Evolutionary conservation across 2,113 vertebrate genomes (phyloP), one percentile per base, ranked within the genome.

Genomic region (Lates calcarifer): DNA sequence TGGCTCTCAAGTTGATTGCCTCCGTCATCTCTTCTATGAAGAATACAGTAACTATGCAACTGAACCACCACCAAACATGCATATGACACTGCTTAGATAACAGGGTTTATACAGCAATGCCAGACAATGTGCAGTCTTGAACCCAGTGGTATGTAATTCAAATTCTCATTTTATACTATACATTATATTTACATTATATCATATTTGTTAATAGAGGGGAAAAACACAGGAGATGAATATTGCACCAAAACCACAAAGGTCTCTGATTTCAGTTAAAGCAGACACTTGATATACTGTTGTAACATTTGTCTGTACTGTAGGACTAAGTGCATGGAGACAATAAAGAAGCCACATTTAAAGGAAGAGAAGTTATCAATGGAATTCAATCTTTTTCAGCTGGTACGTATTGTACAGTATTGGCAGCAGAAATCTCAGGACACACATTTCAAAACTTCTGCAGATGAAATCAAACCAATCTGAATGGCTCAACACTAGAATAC

Each of bases 11-110:
- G 61, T 26, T 75, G 58, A 86, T 74, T 17, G 22, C 2, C 58
- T 80, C 77, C 60, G 67, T 83, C 72, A 81, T 86, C 71, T 76
- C 51, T 26, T 43, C 31, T 39, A 29, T 77, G 31, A 56, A 78
- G 41, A 81, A 66, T 5, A 63, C 49, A 75, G 35, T 31, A 79
- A 88, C 39, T 53, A 26, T 68, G 51, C 41, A 55, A 45, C 47
- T 35, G 70, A 68, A 58, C 64, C 37, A 13, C 61, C 4, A 68
- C 26, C 39, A 60, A 81, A 78, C 64, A 85, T 72, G 64, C 39
- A 35, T 24, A 76, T 68, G 61, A 68, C 49, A 49, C 57, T 47
- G 17, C 56, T 11, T 35, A 64, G 58, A 53, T 13, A 62, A 39
- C 11, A 22, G 6, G 22, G 64, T 60, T 55, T 45, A 56, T 56